Base-by-base conservation (phyloP, 1,140 invertebrate species). In the Vollenhovia emeryi region DNA sequence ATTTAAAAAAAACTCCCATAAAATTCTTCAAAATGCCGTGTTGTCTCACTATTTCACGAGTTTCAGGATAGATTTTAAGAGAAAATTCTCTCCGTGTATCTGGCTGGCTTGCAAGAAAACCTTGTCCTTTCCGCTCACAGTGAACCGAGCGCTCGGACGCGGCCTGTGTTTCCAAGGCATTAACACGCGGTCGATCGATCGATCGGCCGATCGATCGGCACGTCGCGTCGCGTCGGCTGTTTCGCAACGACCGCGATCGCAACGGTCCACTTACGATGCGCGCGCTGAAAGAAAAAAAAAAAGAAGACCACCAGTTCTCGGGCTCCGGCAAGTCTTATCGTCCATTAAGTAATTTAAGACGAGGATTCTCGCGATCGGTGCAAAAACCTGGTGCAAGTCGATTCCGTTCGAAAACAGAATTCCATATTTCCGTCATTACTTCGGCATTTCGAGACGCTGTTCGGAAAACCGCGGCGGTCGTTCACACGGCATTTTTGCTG, bases 191-290 rank as follows among this genome's bases (percentile, higher is more conserved):
- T 21, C 27, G 60, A 85, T 59, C 24, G 57, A 15, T 21, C 27
- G 60, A 85, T 59, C 36, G 40, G 3, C 13, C 73, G 50, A 85
- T 83, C 57, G 33, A 83, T 62, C 33, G 60, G 60, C 60, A 62
- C 30, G 60, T 43, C 45, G 78, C 27, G n/a, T n/a, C 59, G 52
- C 66, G 48, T 30, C 40, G 43, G 7, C 18, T 21, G 43, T 55
- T 86, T 79, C 21, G 55, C 60, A 73, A 64, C 73, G 24, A 84
- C 74, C 80, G 36, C 52, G 48, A 43, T 55, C 24, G 87, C 62
- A 87, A 87, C 79, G 79, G 66, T 88, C 76, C 66, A 88, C 21
- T 88, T 88, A 55, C 43, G 40, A 69, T n/a, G 52, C 73, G 45
- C 40, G 27, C 13, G 43, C 3, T 21, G 24, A 68, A 83, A 74